These are phyloP conservation scores for Mesorhabditis spiculigera DNA, from an alignment of 2,888 invertebrate genomes.

Conservation along the genomic window DNA sequence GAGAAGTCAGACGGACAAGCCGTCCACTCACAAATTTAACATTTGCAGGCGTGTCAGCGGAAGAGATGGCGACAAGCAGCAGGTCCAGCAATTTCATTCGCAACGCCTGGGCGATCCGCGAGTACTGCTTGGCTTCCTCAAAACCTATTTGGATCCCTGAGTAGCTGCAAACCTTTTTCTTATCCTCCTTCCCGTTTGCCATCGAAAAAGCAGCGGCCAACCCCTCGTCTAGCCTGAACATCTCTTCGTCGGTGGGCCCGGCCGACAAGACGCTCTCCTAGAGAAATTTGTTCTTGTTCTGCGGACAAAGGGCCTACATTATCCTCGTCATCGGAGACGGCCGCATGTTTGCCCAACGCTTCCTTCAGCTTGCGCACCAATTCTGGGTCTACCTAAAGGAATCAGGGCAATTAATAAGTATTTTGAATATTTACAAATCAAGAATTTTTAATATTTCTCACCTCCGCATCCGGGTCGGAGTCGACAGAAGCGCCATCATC, in stretches of 20 bases:
- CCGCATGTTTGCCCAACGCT: not conserved
- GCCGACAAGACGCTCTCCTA: not conserved
- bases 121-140: not conserved
- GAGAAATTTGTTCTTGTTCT: not conserved
- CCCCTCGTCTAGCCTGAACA: not conserved
- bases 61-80: not conserved
- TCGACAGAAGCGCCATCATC: not conserved
- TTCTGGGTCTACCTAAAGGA: not conserved
- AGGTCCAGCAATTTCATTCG: constrained; percentile 1
- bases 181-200: not conserved
- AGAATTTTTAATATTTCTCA: not conserved
- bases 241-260: not conserved
- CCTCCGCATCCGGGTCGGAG: not conserved
- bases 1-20: not conserved
- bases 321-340: not conserved
- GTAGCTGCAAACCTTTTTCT: not conserved
- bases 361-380: not conserved
- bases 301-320: not conserved
- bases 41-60: not conserved
- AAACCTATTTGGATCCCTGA: not conserved
- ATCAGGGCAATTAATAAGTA: not conserved
- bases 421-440: too few relatives aligned
- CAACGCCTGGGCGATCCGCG: not conserved
- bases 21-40: not conserved
- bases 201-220: not conserved